phyloP scores from a whole-genome alignment of 2,888 invertebrate genomes.

The Mongoloraphidia duomilia region DNA sequence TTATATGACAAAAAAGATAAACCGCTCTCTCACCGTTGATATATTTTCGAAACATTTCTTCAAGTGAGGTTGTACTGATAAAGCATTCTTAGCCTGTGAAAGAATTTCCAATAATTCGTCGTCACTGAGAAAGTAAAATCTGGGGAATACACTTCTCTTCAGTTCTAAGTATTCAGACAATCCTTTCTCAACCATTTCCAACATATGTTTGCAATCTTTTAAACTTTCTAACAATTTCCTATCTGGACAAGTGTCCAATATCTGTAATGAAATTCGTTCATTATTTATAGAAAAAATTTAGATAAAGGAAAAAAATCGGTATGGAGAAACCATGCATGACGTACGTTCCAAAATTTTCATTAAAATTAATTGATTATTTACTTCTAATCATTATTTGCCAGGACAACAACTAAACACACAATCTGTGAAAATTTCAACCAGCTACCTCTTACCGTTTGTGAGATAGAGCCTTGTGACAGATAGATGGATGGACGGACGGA shows the following conservation, averaged over 20 bases:
- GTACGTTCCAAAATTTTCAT: neutral
- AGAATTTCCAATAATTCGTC: constrained; percentile 70
- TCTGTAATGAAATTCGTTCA: constrained; percentile 27
- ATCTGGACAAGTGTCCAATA: constrained; percentile 49
- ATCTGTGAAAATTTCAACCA: too few relatives aligned
- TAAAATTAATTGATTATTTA: too few relatives aligned
- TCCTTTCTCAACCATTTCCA: constrained; percentile 61
- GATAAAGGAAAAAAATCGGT: neutral
- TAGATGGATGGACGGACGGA: too few relatives aligned
- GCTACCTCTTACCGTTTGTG: too few relatives aligned
- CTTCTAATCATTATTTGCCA: too few relatives aligned
- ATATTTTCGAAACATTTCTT: constrained; percentile 74
- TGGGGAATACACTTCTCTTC: constrained; percentile 58
- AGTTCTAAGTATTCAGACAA: constrained; percentile 65
- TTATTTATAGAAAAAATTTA: neutral
- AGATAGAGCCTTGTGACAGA: too few relatives aligned
- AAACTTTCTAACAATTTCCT: constrained; percentile 51
- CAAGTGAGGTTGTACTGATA: constrained; percentile 67
- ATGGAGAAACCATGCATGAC: too few relatives aligned
- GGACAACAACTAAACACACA: too few relatives aligned
- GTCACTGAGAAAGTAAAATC: constrained; percentile 71
- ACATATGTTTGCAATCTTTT: constrained; percentile 49
- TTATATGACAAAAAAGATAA: too few relatives aligned
- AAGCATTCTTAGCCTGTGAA: constrained; percentile 63
- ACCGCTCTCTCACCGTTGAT: constrained; percentile 35